Evolutionary conservation across 2,113 vertebrate species (phyloP), one percentile per base, ranked within the genome.

Genomic region (Aythya baeri): DNA sequence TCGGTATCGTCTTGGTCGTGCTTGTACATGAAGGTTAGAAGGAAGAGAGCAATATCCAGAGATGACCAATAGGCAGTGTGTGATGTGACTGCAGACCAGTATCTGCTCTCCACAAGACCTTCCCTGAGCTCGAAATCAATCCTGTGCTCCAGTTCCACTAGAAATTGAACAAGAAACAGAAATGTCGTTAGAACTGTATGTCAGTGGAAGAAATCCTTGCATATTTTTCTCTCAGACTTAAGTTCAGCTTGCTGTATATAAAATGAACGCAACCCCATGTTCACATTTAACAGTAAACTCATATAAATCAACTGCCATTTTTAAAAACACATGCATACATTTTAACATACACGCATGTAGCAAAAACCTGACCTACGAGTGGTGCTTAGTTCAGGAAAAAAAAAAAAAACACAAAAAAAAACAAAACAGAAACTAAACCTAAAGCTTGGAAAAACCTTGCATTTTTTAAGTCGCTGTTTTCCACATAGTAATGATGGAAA

Each of bases 61-160:
- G 99, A 99, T 50, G 98, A 99, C 99, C 99, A 99, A 66, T 99
- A 99, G 84, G 99, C 98, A 34, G 99, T 99, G 97, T 99, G 99
- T 0, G 99, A 99, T 0, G 99, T 99, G 97, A 99, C 99, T 1
- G 99, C 99, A 1, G 99, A 99, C 99, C 99, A 99, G 86, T 99
- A 99, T 89, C 99, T 98, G 96, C 99, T 99, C 97, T 99, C 99
- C 97, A 99, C 99, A 13, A 99, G 97, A 91, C 99, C 99, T 96
- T 99, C 99, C 89, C 99, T 97, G 88, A 99, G 99, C 96, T 99
- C 99, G 61, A 99, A 99, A 97, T 99, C 99, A 17, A 99, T 98
- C 88, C 99, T 98, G 82, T 98, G 98, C 96, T 99, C 99, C 98
- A 99, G 95, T 76, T 99, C 99, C 98, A 99, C 99, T 99, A 92